Base-by-base conservation (phyloP, 2,888 invertebrate genomes). In the Philonicus albiceps region DNA sequence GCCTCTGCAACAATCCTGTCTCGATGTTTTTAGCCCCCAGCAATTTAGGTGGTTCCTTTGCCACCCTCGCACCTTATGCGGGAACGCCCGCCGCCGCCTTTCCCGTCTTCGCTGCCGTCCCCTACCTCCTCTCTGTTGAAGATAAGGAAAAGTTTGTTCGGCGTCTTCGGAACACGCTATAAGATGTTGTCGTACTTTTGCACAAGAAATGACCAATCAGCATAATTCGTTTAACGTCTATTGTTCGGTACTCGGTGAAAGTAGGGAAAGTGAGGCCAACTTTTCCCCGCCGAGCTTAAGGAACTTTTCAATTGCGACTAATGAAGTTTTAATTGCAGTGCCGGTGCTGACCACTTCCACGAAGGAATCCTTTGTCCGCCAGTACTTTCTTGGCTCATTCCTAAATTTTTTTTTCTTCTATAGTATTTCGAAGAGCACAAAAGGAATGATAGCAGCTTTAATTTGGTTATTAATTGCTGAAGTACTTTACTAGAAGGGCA, bases 281-380 rank as follows among this genome's bases (percentile, higher is more conserved):
- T 81, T 81, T 31, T 34, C 64, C 31, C 27, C 19, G 53, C 19
- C 6, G 49, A 37, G 85, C 78, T 85, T 78, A 78, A 40, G 75
- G 37, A 87, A 81, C 85, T 87, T 87, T 86, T 86, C 87, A 87
- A 87, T 87, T 86, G 87, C 74, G 86, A 85, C 87, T 87, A 87
- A 87, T 87, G 87, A 86, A 80, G 81, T 87, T 87, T 87, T 87
- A 80, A 87, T 87, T 84, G 85, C 85, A 85, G 78, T 78, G 73
- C 85, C 64, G 55, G 78, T 75, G 19, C 43, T 64, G 84, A 81
- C 43, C 74, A 37, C 37, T 83, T 64, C 22, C 19, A 83, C 19
- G 81, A n/a, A 13, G n/a, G 31, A 83, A 64, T 64, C 64, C 37
- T 83, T 83, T 37, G 81, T 53, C 30, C 31, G 31, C n/a, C 11